Conservation (phyloP, 2,113 vertebrate genomes). For the Podarcis cretensis region DNA sequence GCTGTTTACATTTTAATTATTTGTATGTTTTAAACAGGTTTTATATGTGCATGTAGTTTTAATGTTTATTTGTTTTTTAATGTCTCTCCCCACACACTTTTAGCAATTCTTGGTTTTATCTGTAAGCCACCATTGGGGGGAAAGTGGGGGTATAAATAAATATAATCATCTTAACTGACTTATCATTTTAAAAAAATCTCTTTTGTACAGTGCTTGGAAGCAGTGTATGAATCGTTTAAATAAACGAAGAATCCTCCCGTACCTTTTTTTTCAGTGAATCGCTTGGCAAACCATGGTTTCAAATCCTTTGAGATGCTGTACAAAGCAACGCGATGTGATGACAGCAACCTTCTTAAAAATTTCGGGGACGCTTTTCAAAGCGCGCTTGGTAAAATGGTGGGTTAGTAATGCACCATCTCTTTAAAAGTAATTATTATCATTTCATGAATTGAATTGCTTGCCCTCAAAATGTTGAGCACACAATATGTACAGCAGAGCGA, state of each 20-base stretch:
- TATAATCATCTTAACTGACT: no score
- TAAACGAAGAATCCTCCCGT: background rate
- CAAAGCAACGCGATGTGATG: constrained; percentile 93
- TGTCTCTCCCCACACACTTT: no score
- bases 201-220: no score
- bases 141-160: no score
- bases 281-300: constrained; percentile 93
- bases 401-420: constrained; percentile 55
- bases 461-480: background rate
- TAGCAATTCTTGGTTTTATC: no score
- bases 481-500: accelerated
- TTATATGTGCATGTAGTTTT: no score
- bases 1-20: no score
- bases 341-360: constrained; percentile 84
- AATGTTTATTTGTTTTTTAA: no score
- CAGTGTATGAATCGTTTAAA: no score
- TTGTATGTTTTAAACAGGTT: no score
- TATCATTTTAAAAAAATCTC: no score
- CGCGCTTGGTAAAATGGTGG: constrained; percentile 90
- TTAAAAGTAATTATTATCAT: background rate
- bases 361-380: constrained; percentile 90
- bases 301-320: constrained; percentile 98
- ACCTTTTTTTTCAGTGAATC: constrained; percentile 84
- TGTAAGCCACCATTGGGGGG: no score
- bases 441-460: background rate